These are phyloP conservation scores for Lysiphlebus fabarum DNA, from an alignment of 1,140 invertebrate genomes.

Conservation along the genomic window DNA sequence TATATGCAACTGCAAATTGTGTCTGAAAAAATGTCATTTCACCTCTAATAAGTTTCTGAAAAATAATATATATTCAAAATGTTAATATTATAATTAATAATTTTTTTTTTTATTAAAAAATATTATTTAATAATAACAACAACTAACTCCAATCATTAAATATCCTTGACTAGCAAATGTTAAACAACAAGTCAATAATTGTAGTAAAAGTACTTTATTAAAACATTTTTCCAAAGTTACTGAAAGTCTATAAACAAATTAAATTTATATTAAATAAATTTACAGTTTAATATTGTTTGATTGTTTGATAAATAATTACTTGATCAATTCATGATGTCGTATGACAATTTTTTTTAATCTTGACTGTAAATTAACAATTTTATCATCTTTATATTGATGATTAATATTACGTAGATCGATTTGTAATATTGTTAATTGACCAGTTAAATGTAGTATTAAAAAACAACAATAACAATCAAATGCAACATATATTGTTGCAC, in stretches of 20 bases:
- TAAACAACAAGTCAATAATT: slow-evolving; percentile 21
- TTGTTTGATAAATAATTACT: no score
- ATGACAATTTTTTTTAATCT: slow-evolving; percentile 16
- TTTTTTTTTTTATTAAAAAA: no score
- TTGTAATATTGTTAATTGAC: slow-evolving; percentile 22
- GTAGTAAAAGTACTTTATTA: slow-evolving; percentile 25
- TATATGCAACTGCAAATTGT: no score
- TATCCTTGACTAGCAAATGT: slow-evolving; percentile 31
- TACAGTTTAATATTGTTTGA: no score
- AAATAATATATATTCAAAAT: no score
- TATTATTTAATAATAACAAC: no score
- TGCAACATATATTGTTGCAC: slow-evolving; percentile 20
- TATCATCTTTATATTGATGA: not conserved
- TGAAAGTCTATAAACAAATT: no score
- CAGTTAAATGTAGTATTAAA: slow-evolving; percentile 27
- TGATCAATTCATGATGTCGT: slow-evolving; percentile 25
- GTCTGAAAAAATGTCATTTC: no score
- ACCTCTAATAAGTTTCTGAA: no score
- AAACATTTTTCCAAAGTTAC: slow-evolving; percentile 42
- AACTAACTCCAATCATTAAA: not conserved
- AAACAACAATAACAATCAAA: slow-evolving; percentile 28
- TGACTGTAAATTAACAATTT: not conserved
- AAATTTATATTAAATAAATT: no score
- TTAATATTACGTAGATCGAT: slow-evolving; percentile 10
- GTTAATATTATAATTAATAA: no score